A percentile compares a stretch with the other conserved stretches of the same genome.
These are phyloP conservation scores for Ursus arctos DNA, from an alignment of 2,113 vertebrate species.

Conservation along the genomic window DNA sequence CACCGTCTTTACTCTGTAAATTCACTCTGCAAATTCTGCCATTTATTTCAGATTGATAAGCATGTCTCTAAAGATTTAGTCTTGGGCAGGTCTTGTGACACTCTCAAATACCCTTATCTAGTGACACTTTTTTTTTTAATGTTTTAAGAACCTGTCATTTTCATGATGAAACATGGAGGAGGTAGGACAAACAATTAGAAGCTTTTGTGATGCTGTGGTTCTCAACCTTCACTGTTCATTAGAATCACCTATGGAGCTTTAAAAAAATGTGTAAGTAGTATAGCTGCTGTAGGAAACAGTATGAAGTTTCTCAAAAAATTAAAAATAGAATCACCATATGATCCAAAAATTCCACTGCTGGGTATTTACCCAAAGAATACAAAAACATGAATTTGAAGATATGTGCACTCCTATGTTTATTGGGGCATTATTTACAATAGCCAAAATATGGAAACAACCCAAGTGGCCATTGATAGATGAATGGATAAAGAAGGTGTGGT, in stretches of 20 bases:
- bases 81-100: neutral
- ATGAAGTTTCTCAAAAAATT: neutral
- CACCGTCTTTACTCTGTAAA: neutral
- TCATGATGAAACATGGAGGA: neutral
- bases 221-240: neutral
- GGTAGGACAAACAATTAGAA: neutral
- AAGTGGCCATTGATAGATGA: neutral
- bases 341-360: neutral
- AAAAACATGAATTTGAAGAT: neutral
- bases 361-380: neutral
- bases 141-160: neutral
- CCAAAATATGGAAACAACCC: neutral
- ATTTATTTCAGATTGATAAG: neutral
- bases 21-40: neutral
- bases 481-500: neutral
- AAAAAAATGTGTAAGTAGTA: neutral
- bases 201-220: neutral
- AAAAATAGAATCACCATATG: neutral
- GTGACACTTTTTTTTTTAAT: neutral
- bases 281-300: neutral
- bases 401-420: neutral
- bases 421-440: neutral
- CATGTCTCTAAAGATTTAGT: neutral
- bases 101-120: neutral
- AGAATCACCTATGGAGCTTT: neutral